Conservation (phyloP, 92 coral and sea anemone species). For the Bergia puertoricense region DNA sequence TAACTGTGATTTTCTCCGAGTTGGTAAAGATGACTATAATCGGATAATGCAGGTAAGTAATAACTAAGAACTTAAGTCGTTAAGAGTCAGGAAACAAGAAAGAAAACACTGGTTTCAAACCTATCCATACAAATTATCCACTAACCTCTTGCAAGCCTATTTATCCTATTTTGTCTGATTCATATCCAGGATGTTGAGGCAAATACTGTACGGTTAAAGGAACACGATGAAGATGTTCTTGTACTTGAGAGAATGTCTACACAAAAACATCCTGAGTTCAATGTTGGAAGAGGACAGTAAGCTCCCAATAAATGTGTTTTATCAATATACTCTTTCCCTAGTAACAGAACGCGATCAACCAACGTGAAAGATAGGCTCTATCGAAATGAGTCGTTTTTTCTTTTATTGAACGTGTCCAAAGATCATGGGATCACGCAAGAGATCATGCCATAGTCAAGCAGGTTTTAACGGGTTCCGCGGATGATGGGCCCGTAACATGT, state of each 20-base stretch:
- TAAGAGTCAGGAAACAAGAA: neutral
- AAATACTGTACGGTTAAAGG: conserved; percentile 79
- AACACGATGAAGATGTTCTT: conserved; percentile 77
- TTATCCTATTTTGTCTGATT: neutral
- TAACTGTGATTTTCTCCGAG: conserved; percentile 65
- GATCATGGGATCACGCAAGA: no score
- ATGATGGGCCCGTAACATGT: no score
- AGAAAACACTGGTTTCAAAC: neutral
- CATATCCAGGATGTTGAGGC: conserved; percentile 70
- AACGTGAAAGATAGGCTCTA: neutral
- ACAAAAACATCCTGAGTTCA: conserved; percentile 27
- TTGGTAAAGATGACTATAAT: conserved; percentile 76
- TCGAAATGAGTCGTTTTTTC: no score
- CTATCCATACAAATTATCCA: neutral
- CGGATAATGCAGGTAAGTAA: conserved; percentile 69
- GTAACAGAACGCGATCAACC: neutral
- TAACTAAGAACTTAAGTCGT: neutral
- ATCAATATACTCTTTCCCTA: neutral
- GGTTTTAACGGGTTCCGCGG: no score
- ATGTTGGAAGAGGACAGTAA: conserved; percentile 33
- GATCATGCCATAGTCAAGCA: no score
- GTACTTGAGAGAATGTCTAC: conserved; percentile 78
- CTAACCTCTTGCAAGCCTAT: no score
- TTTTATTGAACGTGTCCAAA: no score
- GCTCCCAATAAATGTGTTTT: neutral